phyloP scores from a whole-genome alignment of 2,113 vertebrate genomes.

The Mungos mungo region DNA sequence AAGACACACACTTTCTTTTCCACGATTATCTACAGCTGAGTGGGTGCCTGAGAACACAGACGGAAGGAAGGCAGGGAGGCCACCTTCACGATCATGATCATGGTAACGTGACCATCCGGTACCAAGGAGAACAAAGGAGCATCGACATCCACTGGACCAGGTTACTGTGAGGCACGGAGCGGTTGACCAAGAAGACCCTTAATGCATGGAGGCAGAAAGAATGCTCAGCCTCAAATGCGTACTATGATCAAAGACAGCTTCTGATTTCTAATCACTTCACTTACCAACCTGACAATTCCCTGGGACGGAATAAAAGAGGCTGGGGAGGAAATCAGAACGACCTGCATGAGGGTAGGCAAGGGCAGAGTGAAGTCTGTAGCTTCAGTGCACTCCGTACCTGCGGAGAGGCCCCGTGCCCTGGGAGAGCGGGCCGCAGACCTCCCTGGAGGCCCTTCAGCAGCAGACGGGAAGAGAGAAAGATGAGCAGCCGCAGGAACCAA shows the following conservation, averaged over 20 bases:
- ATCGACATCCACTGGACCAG: neutral
- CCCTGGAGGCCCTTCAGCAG: no score
- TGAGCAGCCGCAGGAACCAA: neutral
- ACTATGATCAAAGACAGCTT: neutral
- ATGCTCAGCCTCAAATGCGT: neutral
- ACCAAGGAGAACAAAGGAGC: neutral
- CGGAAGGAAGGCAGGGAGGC: fast-evolving
- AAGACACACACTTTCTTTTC: neutral
- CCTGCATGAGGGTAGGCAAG: fast-evolving
- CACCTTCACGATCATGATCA: no score
- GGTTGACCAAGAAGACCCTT: no score
- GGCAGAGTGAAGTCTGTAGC: neutral
- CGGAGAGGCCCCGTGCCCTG: neutral
- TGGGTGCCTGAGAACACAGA: fast-evolving
- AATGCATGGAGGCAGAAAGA: neutral
- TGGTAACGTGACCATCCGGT: neutral
- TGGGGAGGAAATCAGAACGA: neutral
- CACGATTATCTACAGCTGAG: neutral
- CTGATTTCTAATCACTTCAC: neutral
- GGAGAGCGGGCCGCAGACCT: neutral
- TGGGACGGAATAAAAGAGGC: neutral
- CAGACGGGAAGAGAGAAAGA: neutral
- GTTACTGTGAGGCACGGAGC: neutral
- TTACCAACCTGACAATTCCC: neutral
- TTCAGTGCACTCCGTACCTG: neutral